A percentile compares a stretch with the other conserved stretches of the same genome.
Evolutionary conservation across 2,888 invertebrate species (phyloP).

Genomic region (Arctia plantaginis): DNA sequence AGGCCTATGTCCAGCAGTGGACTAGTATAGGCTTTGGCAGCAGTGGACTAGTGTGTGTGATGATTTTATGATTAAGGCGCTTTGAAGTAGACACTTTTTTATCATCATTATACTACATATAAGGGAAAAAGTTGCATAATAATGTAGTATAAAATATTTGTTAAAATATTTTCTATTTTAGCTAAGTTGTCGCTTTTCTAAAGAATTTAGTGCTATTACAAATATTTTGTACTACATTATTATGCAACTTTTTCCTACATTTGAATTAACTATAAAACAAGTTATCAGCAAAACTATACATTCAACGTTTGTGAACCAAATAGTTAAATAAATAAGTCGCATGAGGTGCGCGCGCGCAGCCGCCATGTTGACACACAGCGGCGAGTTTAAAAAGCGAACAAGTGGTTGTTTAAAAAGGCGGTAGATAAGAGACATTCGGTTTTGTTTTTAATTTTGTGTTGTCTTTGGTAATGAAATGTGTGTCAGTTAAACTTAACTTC

Average conservation of each 20-base stretch:
- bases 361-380: conserved; percentile 45
- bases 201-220: not conserved
- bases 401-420: conserved; percentile 46
- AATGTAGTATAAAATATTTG: not conserved
- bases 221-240: not conserved
- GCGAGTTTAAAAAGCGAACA: conserved; percentile 42
- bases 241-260: not conserved
- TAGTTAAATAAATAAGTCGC: conserved; percentile 50
- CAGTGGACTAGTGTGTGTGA: no score
- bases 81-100: no score
- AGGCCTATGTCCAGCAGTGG: no score
- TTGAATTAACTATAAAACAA: conserved; percentile 1
- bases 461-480: conserved; percentile 43
- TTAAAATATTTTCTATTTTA: not conserved
- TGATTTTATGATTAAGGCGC: no score
- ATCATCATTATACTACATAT: no score
- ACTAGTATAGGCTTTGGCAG: no score
- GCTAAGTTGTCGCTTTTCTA: not conserved
- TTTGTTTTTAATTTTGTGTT: conserved; percentile 43
- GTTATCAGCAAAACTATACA: conserved; percentile 26
- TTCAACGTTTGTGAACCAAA: conserved; percentile 40
- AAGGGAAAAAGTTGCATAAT: no score
- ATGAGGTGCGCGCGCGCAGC: conserved; percentile 37
- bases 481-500: conserved; percentile 17
- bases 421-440: conserved; percentile 45